Evolutionary conservation across 2,797 vertebrate species (phyloP), one percentile per base, ranked within the genome.

Genomic region (Propithecus perrieri): DNA sequence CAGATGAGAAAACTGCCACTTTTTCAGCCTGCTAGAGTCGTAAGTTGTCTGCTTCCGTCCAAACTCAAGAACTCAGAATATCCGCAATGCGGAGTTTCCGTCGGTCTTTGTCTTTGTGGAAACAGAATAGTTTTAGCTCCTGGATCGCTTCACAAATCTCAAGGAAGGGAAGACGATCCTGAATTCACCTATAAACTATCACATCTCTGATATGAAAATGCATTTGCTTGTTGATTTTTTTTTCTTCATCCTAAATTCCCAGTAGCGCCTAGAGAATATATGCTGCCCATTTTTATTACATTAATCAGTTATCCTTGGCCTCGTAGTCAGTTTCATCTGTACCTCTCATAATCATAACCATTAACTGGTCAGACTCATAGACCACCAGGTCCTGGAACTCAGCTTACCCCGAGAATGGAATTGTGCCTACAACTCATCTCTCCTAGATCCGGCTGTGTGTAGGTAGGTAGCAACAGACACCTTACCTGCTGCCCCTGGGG

Each of bases 1-100:
- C 91, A 89, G 85, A 94, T 86, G 92, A 97, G 88, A 98, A 96
- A 92, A 96, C 78, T 91, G 89, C 55, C 88, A 87, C 85, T 95
- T 96, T 88, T 43, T 92, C 76, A 97, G 95, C 41, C 67, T 89
- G 35, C 74, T 71, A 41, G 41, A 94, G 69, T 79, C 33, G 0
- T 81, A 57, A 78, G 95, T 91, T 0, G 0, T 69, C 92, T 65
- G 67, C 95, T 55, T 92, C 72, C 1, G 43, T 46, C 67, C 67
- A 90, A 72, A 46, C 75, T 95, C 33, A 48, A 1, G 63, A 91
- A 91, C 69, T 83, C 35, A 9, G 85, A 59, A n/a, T 41, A 75
- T 75, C 91, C 72, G 72, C 78, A 79, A 3, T 35, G 53, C 50
- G 3, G 69, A 48, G 17, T 61, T 86, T 83, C 69, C 83, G 63